Evolutionary conservation across 2,797 vertebrate species (phyloP).

Genomic region (Capromys pilorides): DNA sequence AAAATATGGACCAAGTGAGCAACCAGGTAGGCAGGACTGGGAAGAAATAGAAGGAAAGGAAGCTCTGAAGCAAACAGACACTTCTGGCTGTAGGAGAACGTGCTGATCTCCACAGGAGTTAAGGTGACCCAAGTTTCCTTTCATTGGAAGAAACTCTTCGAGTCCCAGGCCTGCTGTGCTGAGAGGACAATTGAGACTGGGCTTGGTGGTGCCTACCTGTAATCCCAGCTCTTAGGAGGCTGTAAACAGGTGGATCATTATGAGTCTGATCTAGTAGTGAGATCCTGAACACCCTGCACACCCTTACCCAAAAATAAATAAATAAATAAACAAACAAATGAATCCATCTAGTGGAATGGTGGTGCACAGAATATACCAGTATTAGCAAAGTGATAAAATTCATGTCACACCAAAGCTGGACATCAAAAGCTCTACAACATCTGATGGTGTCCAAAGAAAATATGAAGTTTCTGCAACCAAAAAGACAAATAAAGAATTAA

Average conservation of each 20-base stretch:
- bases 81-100: neutral
- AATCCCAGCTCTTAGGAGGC: no score
- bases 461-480: neutral
- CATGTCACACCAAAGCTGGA: neutral
- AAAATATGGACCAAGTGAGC: neutral
- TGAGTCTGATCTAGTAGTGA: no score
- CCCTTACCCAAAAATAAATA: no score
- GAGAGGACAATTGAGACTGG: no score
- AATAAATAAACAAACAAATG: no score
- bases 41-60: neutral
- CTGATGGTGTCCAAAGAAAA: neutral
- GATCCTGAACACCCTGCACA: no score
- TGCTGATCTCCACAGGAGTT: neutral
- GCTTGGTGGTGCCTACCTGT: no score
- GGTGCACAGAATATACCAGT: neutral
- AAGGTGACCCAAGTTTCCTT: neutral
- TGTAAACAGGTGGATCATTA: no score
- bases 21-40: neutral
- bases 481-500: neutral
- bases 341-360: neutral
- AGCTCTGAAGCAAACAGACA: neutral
- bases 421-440: neutral
- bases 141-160: neutral
- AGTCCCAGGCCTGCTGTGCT: no score
- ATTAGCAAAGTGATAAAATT: neutral